Evolutionary conservation across 1,140 invertebrate genomes (phyloP), one percentile per base, ranked within the genome.

Genomic region (Pseudomyrmex flavicornis): DNA sequence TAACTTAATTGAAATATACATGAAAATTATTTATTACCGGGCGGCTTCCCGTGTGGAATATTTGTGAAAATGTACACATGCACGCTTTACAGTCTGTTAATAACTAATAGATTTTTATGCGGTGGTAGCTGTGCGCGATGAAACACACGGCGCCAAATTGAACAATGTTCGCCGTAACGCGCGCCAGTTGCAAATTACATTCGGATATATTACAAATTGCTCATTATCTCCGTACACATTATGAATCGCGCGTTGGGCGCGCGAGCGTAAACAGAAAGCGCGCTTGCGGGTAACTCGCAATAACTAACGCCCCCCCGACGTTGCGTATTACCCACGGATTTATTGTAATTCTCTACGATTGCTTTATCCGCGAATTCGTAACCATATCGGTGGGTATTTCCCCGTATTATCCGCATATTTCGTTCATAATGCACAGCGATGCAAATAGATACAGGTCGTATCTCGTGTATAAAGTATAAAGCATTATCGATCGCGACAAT

Each of bases 341-440:
- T 94, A 94, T 94, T 92, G 91, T 93, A 92, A 93, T 93, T 93
- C 91, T 93, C 90, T 84, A 90, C 88, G 92, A 93, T 94, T 93
- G 92, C 92, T 93, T 92, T 93, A 91, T 92, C 90, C 90, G 88
- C 90, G 89, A 90, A 92, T 92, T 88, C 90, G 87, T 88, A 89
- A 87, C 77, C 80, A 72, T 85, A 89, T 82, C 76, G 82, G 82
- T 66, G 82, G 87, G 44, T 70, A n/a, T n/a, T n/a, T 17, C 69
- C 35, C 5, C 35, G 72, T 88, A 89, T 87, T 90, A 90, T 89
- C 82, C 83, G 62, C 80, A 88, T 89, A 90, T 90, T 85, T 89
- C 88, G 75, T 72, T 66, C 69, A 75, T 89, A 88, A 89, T 88
- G 83, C 87, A 88, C 76, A 69, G 65, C 58, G 75, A 35, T 58